Percentiles rank a stretch among this genome's conserved stretches.
These are phyloP conservation scores for Leucophenga montana DNA, from an alignment of 2,888 invertebrate genomes.

Conservation along the genomic window DNA sequence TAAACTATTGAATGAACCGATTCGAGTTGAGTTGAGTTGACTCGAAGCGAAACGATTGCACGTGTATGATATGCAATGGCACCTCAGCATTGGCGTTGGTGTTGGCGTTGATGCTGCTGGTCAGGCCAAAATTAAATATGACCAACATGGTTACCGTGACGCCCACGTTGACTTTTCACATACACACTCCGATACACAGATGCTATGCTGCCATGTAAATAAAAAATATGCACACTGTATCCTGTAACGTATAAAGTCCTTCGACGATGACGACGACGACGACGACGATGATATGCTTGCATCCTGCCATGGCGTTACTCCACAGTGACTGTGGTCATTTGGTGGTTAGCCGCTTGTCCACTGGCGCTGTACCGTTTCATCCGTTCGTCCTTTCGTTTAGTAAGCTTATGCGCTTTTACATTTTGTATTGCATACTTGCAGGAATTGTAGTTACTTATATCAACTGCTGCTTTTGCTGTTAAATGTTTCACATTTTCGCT, in stretches of 20 bases:
- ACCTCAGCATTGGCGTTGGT: constrained; percentile 27
- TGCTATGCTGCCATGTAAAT: background rate
- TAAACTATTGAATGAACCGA: background rate
- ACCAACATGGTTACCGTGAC: constrained; percentile 54
- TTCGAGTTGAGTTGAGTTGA: too few species aligned
- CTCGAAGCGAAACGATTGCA: constrained; percentile 4
- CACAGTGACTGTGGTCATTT: constrained; percentile 53
- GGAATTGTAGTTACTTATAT: too few species aligned
- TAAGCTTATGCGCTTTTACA: background rate
- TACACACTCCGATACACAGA: background rate
- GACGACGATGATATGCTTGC: background rate
- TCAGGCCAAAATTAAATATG: constrained; percentile 57
- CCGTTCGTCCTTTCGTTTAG: background rate
- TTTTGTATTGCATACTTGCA: too few species aligned
- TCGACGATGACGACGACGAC: background rate
- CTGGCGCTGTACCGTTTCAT: background rate
- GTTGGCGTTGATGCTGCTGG: constrained; percentile 50
- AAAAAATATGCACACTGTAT: constrained; percentile 1
- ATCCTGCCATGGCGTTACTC: background rate
- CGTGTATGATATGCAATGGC: background rate
- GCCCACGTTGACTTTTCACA: constrained; percentile 50
- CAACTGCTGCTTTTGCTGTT: too few species aligned
- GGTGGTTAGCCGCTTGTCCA: constrained; percentile 59
- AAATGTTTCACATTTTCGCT: background rate
- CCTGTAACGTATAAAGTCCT: background rate